phyloP scores from a whole-genome alignment of 2,113 vertebrate species.

The Lonchura striata region DNA sequence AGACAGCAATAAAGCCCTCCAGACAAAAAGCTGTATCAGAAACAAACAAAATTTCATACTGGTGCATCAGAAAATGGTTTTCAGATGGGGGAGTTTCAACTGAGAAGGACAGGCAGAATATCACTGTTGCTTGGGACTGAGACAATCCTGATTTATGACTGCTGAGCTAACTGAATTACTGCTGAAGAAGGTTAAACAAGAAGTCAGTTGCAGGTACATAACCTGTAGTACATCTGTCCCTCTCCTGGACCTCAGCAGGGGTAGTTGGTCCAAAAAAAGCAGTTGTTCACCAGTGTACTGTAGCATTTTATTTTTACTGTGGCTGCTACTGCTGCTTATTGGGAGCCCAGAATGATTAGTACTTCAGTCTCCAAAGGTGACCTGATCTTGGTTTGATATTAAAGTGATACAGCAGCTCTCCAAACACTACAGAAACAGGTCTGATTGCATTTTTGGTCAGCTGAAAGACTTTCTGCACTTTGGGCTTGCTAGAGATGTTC shows the following conservation, averaged over 20 bases:
- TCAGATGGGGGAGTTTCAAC: background rate
- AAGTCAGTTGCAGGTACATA: background rate
- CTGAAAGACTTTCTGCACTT: background rate
- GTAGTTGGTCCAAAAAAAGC: background rate
- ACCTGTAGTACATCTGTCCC: background rate
- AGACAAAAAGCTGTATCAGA: background rate
- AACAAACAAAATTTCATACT: background rate
- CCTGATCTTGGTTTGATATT: background rate
- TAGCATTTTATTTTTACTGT: background rate
- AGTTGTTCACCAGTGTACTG: accelerated
- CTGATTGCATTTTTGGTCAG: background rate
- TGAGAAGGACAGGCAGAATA: background rate
- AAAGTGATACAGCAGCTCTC: background rate
- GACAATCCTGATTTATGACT: background rate
- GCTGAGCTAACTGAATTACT: background rate
- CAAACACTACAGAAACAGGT: background rate
- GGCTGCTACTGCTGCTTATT: background rate
- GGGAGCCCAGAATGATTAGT: background rate
- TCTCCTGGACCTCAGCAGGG: background rate
- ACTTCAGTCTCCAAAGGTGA: background rate
- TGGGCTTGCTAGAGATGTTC: background rate
- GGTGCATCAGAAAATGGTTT: background rate
- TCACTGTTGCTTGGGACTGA: background rate
- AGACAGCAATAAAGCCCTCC: background rate
- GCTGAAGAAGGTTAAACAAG: background rate